Evolutionary conservation across 2,113 vertebrate genomes (phyloP), one percentile per base, ranked within the genome.

Genomic region (Mustela lutreola): DNA sequence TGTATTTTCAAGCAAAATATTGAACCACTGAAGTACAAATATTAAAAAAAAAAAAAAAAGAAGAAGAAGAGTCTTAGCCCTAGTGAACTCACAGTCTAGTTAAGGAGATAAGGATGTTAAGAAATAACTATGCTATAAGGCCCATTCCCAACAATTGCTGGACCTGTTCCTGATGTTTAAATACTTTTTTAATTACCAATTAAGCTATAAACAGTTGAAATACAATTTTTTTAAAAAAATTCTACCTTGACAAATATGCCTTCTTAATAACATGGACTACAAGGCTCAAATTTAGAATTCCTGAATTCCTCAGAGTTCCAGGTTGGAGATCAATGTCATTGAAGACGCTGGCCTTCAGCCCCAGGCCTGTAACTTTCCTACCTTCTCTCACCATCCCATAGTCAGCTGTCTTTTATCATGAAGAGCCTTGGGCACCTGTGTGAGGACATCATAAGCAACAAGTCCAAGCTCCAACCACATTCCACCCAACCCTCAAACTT

Each of bases 231-330:
- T 48, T 4, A 39, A 42, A 42, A 42, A 48, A 94, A 85, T 82
- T 63, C n/a, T 86, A 89, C 19, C 14, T 96, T 96, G 78, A 92
- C 39, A 95, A 83, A 93, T 60, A 96, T 39, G 92, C 33, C 70
- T 93, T 83, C 73, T 84, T 78, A 71, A 94, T 50, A 82, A 88
- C 11, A 75, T 73, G 65, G 15, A 85, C 16, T 65, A 76, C 14
- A 22, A 95, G 1, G 0, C 62, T 94, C 67, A 78, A 70, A 75
- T 96, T 36, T 86, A 95, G 67, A 96, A 79, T 89, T 95, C 33
- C 67, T 94, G 53, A 10, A 94, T 75, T 97, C 15, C n/a, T 92
- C 36, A 24, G 28, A 82, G 24, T 80, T 67, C 28, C 33, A 50
- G 19, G 26, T 2, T 89, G 11, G 11, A 89, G 80, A 56, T 76